These are phyloP conservation scores for Sakesphorus luctuosus DNA, from an alignment of 2,113 vertebrate genomes.

Conservation along the genomic window DNA sequence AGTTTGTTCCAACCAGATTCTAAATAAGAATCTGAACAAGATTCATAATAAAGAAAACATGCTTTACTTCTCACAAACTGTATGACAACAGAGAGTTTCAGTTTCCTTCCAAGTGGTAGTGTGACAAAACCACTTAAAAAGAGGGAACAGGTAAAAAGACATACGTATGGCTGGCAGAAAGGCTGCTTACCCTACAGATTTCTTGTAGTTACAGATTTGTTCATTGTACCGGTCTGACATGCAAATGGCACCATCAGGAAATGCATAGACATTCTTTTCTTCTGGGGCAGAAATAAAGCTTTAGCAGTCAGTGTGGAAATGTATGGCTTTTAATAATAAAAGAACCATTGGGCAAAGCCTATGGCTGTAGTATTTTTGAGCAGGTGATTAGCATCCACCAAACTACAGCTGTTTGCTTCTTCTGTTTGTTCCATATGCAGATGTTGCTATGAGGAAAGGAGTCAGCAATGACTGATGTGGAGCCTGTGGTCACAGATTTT, in stretches of 20 bases:
- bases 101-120: background rate
- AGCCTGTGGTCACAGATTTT: constrained; percentile 83
- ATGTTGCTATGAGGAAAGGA: constrained; percentile 85
- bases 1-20: constrained; percentile 23
- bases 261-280: background rate
- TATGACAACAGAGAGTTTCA: background rate
- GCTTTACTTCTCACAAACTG: background rate
- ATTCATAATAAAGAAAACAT: background rate
- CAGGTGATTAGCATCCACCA: background rate
- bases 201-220: background rate
- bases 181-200: background rate
- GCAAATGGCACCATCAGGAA: background rate
- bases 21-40: background rate
- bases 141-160: background rate
- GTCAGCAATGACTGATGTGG: constrained; percentile 88
- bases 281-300: background rate
- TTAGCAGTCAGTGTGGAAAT: background rate
- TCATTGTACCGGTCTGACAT: background rate
- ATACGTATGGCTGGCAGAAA: background rate
- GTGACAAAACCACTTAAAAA: constrained; percentile 1
- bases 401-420: background rate
- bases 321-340: background rate
- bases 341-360: background rate
- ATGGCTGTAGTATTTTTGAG: background rate
- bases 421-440: constrained; percentile 58